Base-by-base conservation (phyloP, 1,140 invertebrate species). In the Campoletis sonorensis region DNA sequence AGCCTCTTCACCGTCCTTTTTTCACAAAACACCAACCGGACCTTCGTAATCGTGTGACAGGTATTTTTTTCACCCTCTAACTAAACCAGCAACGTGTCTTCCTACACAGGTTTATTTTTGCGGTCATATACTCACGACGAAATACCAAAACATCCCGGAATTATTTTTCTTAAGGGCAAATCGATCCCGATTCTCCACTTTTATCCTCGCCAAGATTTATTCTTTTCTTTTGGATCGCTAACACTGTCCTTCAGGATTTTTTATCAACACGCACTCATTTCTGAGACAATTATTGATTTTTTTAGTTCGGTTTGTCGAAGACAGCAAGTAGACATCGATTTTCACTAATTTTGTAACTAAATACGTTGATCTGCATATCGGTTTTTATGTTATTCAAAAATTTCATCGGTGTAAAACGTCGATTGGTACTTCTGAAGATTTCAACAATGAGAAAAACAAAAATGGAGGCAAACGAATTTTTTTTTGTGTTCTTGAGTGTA, bases 21-120 rank as follows among this genome's bases (percentile, higher is more conserved):
- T 23, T 54, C 75, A 81, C 78, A 21, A 73, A 79, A 73, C 58
- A 83, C 73, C 26, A 81, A 76, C 82, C 84, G 83, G 83, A 85
- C 82, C 82, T 83, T 82, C 82, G 78, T 84, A 84, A 82, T 79
- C 80, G 78, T 81, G 71, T 84, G 80, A 86, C 82, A 84, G 85
- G 85, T 87, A 87, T 84, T 85, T 83, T 23, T 23, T 78, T 83
- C 73, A 37, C 73, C 27, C 54, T 45, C 54, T 4, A 54, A 54
- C 7, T 61, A 16, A 21, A 51, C 33, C 72, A 49, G 1, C 37
- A 4, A 15, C 37, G 1, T 18, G 37, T 75, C 33, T 75, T 30
- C 0, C 21, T 0, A 27, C 49, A 49, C 21, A 21, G 13, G 7
- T 72, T 23, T 16, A 30, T 15, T 70, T 70, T 27, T 70, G 27